Evolutionary conservation across 2,797 vertebrate genomes (phyloP).

Genomic region (Gymnopithys bicolor): DNA sequence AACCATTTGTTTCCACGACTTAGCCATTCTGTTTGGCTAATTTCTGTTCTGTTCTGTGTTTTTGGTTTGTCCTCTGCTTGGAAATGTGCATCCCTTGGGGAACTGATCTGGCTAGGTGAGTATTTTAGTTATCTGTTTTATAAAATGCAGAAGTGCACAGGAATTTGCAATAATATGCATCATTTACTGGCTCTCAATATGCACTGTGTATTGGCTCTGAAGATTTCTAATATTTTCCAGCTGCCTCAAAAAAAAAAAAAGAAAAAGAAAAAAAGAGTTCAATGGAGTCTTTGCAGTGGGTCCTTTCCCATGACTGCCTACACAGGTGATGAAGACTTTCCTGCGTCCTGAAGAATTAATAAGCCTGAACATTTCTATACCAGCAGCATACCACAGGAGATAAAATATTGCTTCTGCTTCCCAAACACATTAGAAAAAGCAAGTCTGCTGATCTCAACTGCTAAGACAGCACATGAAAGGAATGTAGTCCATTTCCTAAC

Average conservation of each 20-base stretch:
- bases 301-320: constrained; percentile 52
- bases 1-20: constrained; percentile 41
- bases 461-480: constrained; percentile 64
- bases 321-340: constrained; percentile 63
- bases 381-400: constrained; percentile 50
- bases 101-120: constrained; percentile 55
- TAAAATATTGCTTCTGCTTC: constrained; percentile 62
- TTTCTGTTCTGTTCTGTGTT: constrained; percentile 6
- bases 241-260: neutral
- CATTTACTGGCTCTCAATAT: constrained; percentile 56
- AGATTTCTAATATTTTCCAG: constrained; percentile 64
- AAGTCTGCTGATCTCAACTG: constrained; percentile 64
- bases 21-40: neutral
- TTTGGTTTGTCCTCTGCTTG: constrained; percentile 45
- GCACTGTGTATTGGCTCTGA: constrained; percentile 49
- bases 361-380: constrained; percentile 54
- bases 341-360: constrained; percentile 60
- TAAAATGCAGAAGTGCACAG: constrained; percentile 58
- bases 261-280: neutral
- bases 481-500: constrained; percentile 71
- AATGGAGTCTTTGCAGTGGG: constrained; percentile 30
- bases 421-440: constrained; percentile 63
- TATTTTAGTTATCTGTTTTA: constrained; percentile 62
- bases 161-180: constrained; percentile 61
- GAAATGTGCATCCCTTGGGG: constrained; percentile 3